phyloP scores from a whole-genome alignment of 2,113 vertebrate species.

The Porphyrio hochstetteri region DNA sequence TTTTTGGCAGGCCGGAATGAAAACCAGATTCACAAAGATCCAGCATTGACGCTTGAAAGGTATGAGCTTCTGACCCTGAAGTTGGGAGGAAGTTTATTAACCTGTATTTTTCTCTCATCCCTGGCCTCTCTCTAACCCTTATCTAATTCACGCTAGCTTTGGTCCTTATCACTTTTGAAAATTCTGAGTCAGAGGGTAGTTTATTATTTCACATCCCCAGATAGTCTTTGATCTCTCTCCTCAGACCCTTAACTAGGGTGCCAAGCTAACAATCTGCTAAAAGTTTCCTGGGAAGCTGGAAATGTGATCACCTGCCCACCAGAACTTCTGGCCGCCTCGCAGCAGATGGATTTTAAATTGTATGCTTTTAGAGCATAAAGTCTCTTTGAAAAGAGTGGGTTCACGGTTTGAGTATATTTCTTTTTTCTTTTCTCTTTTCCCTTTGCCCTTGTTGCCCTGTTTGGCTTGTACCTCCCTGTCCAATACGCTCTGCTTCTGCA shows the following conservation, averaged over 20 bases:
- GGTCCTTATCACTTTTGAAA: neutral
- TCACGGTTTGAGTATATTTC: neutral
- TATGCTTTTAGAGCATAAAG: neutral
- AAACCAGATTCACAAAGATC: slow-evolving; percentile 20
- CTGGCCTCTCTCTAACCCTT: neutral
- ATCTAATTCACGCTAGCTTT: neutral
- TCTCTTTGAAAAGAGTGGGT: neutral
- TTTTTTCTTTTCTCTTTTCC: too few relatives aligned
- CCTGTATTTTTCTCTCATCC: neutral
- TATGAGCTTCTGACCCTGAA: neutral
- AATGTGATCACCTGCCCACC: neutral
- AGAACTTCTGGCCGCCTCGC: neutral
- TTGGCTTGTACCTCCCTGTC: neutral
- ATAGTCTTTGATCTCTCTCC: neutral
- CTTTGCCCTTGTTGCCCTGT: neutral
- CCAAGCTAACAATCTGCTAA: neutral
- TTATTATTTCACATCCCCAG: neutral
- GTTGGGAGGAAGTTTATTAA: neutral
- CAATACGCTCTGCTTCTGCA: neutral
- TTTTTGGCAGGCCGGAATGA: slow-evolving; percentile 53
- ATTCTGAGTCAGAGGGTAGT: neutral
- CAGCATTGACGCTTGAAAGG: neutral
- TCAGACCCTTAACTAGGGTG: neutral
- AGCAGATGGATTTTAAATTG: neutral
- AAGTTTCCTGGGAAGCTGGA: neutral